phyloP scores from a whole-genome alignment of 37 sponge, comb jelly and placozoan genomes.

The Diacarnus erythraeanus region DNA sequence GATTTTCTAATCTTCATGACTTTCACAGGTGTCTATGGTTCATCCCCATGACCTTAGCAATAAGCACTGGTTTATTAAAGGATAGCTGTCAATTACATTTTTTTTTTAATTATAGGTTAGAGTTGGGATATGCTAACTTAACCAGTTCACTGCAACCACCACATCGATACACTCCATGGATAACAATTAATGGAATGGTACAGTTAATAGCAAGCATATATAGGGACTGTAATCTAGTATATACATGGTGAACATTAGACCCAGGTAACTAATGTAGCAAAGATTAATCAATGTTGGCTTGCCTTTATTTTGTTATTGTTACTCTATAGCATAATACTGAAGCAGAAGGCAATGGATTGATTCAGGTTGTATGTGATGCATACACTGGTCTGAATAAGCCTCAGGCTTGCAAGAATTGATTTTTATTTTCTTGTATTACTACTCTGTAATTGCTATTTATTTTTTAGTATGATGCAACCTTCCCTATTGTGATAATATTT shows the following conservation, averaged over 20 bases:
- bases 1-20: too few relatives aligned
- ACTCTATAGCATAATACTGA: conserved; percentile 58
- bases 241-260: background rate
- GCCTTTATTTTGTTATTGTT: conserved; percentile 10
- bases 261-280: too few relatives aligned
- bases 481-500: too few relatives aligned
- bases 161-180: conserved; percentile 86
- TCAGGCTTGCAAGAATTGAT: conserved; percentile 34
- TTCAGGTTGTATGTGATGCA: conserved; percentile 58
- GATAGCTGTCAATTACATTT: background rate
- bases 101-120: conserved; percentile 23
- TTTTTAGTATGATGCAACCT: too few relatives aligned
- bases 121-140: conserved; percentile 49
- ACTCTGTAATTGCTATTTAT: too few relatives aligned
- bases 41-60: too few relatives aligned
- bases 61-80: too few relatives aligned
- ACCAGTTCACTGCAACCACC: conserved; percentile 75
- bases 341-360: conserved; percentile 61
- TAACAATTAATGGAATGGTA: conserved; percentile 87
- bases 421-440: too few relatives aligned
- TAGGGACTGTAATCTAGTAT: background rate
- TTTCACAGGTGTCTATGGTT: too few relatives aligned
- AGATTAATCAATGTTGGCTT: too few relatives aligned
- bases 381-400: conserved; percentile 73
- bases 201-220: background rate